Base-by-base conservation (phyloP, 2,888 invertebrate species). In the Conus canariensis region DNA sequence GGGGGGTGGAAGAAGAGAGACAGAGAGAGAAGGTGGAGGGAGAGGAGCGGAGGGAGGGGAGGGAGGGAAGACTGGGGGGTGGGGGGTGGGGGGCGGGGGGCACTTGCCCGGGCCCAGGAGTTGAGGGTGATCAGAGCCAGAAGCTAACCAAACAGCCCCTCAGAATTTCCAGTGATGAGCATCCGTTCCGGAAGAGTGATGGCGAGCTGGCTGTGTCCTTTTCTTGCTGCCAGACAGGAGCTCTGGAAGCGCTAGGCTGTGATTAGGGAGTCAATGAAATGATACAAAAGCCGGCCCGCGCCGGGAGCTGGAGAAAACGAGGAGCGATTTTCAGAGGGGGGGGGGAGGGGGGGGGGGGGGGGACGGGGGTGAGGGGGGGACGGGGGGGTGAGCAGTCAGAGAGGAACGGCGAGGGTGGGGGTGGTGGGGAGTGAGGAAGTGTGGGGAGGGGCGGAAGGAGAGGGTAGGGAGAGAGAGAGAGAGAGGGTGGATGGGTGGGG, bases 111-210 rank as follows among this genome's bases (percentile, higher is more conserved):
- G 45, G 80, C 45, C 80, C 14, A 30, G 10, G 30, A 4, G 80
- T 6, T 45, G 45, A 45, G 30, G n/a, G 19, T 74, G 45, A 74
- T 74, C 74, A 19, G 9, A 80, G 77, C 77, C 77, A 80, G n/a
- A n/a, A 74, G 77, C 77, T 80, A 80, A 22, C 77, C 77, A 30
- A 80, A 80, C 77, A 80, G 5, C 25, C 77, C 7, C 58, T 16
- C 56, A 83, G 19, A 56, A 83, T 83, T 58, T 56, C 58, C 82
- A 83, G 19, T 83, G 82, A 83, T 83, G 56, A 58, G 56, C 82
- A 56, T 83, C 82, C 82, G 82, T 83, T 83, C 82, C 82, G 82
- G 82, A 83, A 83, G 82, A 83, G 30, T 83, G 82, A 83, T 83
- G 82, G 58, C 58, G 82, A 83, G 58, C 10, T 22, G 19, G 19